Base-by-base conservation (phyloP, 2,888 invertebrate species). In the Sphecodes monilicornis region DNA sequence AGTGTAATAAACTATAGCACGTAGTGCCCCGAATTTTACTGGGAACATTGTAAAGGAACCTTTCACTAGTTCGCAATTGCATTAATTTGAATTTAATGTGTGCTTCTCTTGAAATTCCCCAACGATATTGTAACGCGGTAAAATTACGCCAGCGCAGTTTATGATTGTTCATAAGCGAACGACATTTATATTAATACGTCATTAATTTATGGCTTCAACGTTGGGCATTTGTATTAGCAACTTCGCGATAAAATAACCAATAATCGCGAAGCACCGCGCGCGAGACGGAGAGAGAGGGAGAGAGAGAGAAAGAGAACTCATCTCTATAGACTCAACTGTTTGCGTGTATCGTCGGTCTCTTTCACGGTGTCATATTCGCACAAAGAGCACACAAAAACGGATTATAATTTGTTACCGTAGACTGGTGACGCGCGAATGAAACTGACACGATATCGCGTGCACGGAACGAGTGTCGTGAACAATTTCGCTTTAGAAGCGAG, bases 391-490 rank as follows among this genome's bases (percentile, higher is more conserved):
- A 18, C 26, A 54, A 70, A 43, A 71, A 75, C 50, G n/a, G 2
- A 68, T 39, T 57, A 13, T 72, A 81, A 83, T 71, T 39, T 43
- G 32, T 29, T 50, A 22, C 10, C 60, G 32, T 29, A 46, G 26
- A 39, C 22, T n/a, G 11, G 36, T 46, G 75, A 74, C 69, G 46
- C 43, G 64, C 54, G 57, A 72, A 78, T 72, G 79, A 85, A 75
- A 75, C 74, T 79, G 79, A 79, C 85, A 71, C 74, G 74, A 64
- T 71, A 78, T 69, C 72, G 70, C 54, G 78, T 73, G 69, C 78
- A n/a, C 11, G 70, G 36, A 66, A 84, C 78, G 78, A 73, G 60
- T 73, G 69, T 50, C 60, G 84, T 26, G 69, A 64, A 84, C 83
- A 73, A 84, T 84, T 77, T 64, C 57, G 41, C 16, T 43, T 13